Conservation (phyloP, 2,113 vertebrate species). For the Pseudorectes ferrugineus region DNA sequence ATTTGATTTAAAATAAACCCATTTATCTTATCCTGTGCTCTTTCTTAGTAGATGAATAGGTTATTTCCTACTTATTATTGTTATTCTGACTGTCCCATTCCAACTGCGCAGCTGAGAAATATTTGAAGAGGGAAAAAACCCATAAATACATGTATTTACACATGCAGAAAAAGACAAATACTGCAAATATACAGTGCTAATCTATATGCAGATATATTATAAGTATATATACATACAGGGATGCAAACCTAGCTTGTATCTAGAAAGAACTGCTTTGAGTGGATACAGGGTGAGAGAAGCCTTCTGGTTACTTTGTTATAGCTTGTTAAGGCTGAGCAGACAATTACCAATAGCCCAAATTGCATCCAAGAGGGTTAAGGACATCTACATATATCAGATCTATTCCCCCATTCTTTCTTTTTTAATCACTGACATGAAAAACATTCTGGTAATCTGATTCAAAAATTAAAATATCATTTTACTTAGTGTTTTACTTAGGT, state of each 20-base stretch:
- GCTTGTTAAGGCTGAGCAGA: neutral
- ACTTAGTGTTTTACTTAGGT: fast-evolving
- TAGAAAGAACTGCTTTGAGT: neutral
- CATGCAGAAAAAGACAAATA: neutral
- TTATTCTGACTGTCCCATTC: neutral
- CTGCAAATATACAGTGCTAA: neutral
- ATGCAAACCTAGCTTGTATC: neutral
- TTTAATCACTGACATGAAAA: neutral
- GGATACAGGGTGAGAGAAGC: neutral
- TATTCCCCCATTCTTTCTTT: neutral
- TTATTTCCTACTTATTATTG: neutral
- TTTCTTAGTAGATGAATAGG: neutral
- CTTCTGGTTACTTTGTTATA: neutral
- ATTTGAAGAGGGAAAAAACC: fast-evolving
- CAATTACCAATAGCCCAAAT: neutral
- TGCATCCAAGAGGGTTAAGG: neutral
- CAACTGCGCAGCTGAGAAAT: neutral
- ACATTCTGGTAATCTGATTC: neutral
- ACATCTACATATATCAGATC: neutral
- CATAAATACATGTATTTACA: neutral
- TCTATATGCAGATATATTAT: neutral
- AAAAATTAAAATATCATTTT: neutral
- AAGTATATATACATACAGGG: neutral
- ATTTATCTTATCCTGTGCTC: neutral
- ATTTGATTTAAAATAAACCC: neutral